phyloP scores from a whole-genome alignment of 92 coral and sea anemone species.

The Epizoanthus ramosus region DNA sequence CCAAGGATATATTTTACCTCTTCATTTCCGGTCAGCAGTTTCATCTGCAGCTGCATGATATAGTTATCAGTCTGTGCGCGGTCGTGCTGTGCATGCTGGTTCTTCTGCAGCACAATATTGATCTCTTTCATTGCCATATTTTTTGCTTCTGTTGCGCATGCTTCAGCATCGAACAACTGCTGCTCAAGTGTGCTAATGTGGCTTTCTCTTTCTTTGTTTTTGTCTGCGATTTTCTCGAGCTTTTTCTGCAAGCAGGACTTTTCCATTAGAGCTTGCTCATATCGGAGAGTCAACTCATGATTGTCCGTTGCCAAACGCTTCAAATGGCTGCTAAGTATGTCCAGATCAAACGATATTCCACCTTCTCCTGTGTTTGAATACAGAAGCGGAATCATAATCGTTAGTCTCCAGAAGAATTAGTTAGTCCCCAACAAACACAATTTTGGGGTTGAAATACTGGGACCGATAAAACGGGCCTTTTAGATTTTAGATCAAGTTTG shows the following conservation, averaged over 20 bases:
- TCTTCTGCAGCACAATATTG: constrained; percentile 45
- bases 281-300: constrained; percentile 58
- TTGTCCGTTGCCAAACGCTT: constrained; percentile 64
- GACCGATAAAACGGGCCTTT: too few species aligned
- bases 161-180: constrained; percentile 53
- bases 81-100: constrained; percentile 36
- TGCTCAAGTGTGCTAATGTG: constrained; percentile 54
- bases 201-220: constrained; percentile 54
- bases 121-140: constrained; percentile 46
- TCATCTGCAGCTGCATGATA: constrained; percentile 74
- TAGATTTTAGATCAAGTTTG: too few species aligned
- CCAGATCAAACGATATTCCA: constrained; percentile 50
- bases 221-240: constrained; percentile 53
- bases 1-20: constrained; percentile 25
- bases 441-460: too few species aligned
- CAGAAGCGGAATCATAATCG: background rate
- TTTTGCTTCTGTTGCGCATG: constrained; percentile 46
- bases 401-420: too few species aligned
- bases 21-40: constrained; percentile 63
- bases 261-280: constrained; percentile 52
- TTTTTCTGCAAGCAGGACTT: constrained; percentile 56
- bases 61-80: constrained; percentile 61
- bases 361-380: constrained; percentile 21
- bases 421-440: too few species aligned
- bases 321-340: constrained; percentile 62